Evolutionary conservation across 1,140 invertebrate genomes (phyloP).

Genomic region (Drosophila teissieri): DNA sequence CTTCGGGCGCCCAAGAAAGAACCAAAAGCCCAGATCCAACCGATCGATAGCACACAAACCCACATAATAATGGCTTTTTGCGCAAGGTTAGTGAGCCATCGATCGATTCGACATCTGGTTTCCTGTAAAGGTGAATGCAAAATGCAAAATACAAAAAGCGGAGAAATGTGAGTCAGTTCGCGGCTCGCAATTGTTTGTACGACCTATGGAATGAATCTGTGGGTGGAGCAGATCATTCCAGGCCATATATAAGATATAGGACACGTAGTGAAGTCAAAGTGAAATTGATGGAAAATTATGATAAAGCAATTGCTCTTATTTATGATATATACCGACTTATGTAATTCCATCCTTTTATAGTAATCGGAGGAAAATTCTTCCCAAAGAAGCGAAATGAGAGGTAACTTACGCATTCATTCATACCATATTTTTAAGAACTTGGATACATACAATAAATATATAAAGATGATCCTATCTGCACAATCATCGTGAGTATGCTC

Average conservation of each 20-base stretch:
- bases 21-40: slow-evolving; percentile 35
- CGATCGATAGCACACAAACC: slow-evolving; percentile 32
- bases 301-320: background rate
- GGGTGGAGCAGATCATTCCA: slow-evolving; percentile 1
- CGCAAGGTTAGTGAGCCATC: slow-evolving; percentile 57
- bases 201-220: slow-evolving; percentile 39
- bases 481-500: slow-evolving; percentile 29
- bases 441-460: background rate
- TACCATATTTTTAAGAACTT: too few species aligned
- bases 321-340: too few species aligned
- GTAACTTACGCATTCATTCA: too few species aligned
- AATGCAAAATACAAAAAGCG: slow-evolving; percentile 12
- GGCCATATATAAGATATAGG: background rate
- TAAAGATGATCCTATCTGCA: background rate
- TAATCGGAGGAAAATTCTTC: too few species aligned
- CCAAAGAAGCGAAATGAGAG: too few species aligned
- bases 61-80: slow-evolving; percentile 35
- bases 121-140: slow-evolving; percentile 41
- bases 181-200: slow-evolving; percentile 14
- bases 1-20: slow-evolving; percentile 41
- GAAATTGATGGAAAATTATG: background rate
- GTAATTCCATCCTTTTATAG: too few species aligned
- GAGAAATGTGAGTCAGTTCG: slow-evolving; percentile 59
- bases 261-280: background rate
- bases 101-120: slow-evolving; percentile 24